These are phyloP conservation scores for Anarsia innoxiella DNA, from an alignment of 2,888 invertebrate species.

Conservation along the genomic window DNA sequence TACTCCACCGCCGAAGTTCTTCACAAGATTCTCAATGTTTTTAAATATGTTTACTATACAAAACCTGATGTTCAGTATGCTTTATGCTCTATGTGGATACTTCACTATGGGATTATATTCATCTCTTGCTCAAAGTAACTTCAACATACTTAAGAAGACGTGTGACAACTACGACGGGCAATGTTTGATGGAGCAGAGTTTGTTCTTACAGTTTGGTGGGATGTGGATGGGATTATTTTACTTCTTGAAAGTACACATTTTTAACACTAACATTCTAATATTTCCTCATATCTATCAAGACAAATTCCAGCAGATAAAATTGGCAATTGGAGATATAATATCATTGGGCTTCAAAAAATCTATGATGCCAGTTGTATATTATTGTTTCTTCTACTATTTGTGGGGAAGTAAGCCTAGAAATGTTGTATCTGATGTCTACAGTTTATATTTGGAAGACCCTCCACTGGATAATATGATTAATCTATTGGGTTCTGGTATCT, in stretches of 20 bases:
- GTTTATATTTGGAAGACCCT: conserved; percentile 68
- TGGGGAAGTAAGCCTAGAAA: conserved; percentile 74
- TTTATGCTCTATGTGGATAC: conserved; percentile 79
- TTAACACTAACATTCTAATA: conserved; percentile 70
- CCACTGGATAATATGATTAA: conserved; percentile 66
- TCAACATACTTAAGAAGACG: conserved; percentile 64
- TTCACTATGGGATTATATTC: conserved; percentile 82
- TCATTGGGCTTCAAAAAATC: conserved; percentile 76
- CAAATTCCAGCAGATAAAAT: conserved; percentile 80
- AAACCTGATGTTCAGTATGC: conserved; percentile 67
- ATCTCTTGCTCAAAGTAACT: conserved; percentile 76
- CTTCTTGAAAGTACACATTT: conserved; percentile 74
- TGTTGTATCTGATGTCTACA: conserved; percentile 68
- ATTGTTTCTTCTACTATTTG: conserved; percentile 76
- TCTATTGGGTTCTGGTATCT: conserved; percentile 61
- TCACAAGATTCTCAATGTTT: conserved; percentile 80
- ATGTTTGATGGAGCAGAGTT: conserved; percentile 80
- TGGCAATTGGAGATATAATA: conserved; percentile 72
- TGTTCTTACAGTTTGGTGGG: conserved; percentile 80
- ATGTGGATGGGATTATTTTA: conserved; percentile 78
- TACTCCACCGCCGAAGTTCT: conserved; percentile 74
- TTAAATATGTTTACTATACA: conserved; percentile 77
- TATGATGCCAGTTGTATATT: conserved; percentile 77
- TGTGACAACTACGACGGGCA: conserved; percentile 63
- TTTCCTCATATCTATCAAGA: conserved; percentile 83